Percentiles rank a stretch among this genome's conserved stretches.
Evolutionary conservation across 2,113 vertebrate genomes (phyloP).

Genomic region (Rhea pennata): DNA sequence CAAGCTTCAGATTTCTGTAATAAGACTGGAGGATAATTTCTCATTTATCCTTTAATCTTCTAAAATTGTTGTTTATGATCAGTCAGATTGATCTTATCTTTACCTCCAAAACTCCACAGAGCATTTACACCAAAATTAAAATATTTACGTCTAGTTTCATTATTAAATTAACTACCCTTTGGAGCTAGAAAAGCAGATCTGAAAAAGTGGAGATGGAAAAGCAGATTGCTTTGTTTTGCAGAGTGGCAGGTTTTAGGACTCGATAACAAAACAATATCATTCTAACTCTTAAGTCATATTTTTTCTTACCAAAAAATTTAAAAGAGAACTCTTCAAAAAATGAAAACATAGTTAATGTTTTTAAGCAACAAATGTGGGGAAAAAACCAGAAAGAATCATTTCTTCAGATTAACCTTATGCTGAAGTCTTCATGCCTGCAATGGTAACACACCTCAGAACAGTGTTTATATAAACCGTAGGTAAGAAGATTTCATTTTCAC

Average conservation of each 20-base stretch:
- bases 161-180: neutral
- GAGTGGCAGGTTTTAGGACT: too few relatives aligned
- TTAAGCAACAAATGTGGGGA: neutral
- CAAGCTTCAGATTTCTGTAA: neutral
- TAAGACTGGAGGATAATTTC: neutral
- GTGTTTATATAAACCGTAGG: neutral
- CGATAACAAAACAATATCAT: too few relatives aligned
- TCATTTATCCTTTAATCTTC: neutral
- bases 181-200: neutral
- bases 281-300: neutral
- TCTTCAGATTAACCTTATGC: neutral
- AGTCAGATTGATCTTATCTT: neutral
- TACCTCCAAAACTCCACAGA: neutral
- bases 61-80: neutral
- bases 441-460: neutral
- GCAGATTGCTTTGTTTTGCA: neutral
- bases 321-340: neutral
- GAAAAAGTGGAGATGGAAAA: neutral
- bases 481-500: neutral
- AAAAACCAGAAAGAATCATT: neutral
- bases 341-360: neutral
- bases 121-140: neutral
- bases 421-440: neutral
- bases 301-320: neutral
- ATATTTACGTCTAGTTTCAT: neutral